Conservation (phyloP, 2,797 vertebrate species). For the Pseudochaenichthys georgianus region DNA sequence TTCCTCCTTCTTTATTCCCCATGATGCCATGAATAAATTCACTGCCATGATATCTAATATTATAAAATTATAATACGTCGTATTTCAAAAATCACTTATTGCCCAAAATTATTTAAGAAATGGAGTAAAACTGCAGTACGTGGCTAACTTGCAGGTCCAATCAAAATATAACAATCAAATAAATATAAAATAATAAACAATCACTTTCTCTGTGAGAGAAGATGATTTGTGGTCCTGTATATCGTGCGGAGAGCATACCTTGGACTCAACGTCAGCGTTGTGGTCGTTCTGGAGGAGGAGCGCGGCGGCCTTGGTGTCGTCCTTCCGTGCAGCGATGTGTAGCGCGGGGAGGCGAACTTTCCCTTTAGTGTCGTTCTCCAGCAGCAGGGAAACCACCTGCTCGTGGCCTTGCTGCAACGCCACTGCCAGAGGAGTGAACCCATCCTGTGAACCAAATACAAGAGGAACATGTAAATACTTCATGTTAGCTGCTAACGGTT, state of each 20-base stretch:
- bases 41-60: too few species aligned
- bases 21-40: neutral
- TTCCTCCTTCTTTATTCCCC: neutral
- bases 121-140: neutral
- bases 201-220: neutral
- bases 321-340: slow-evolving; percentile 97
- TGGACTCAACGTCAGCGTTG: slow-evolving; percentile 97
- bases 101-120: neutral
- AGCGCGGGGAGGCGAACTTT: slow-evolving; percentile 97
- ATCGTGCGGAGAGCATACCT: slow-evolving; percentile 82
- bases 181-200: neutral
- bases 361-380: slow-evolving; percentile 98
- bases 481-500: neutral
- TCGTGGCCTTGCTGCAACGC: slow-evolving; percentile 98
- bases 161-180: neutral
- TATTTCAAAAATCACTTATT: neutral
- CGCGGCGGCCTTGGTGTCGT: slow-evolving; percentile 96
- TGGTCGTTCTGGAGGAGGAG: slow-evolving; percentile 97
- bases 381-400: slow-evolving; percentile 95
- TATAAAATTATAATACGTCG: too few species aligned
- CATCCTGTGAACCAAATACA: slow-evolving; percentile 85
- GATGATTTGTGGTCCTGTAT: slow-evolving; percentile 10
- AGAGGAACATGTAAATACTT: neutral
- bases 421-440: slow-evolving; percentile 97
- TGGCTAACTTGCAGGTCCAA: neutral